Evolutionary conservation across 2,113 vertebrate species (phyloP).

Genomic region (Merops nubicus): DNA sequence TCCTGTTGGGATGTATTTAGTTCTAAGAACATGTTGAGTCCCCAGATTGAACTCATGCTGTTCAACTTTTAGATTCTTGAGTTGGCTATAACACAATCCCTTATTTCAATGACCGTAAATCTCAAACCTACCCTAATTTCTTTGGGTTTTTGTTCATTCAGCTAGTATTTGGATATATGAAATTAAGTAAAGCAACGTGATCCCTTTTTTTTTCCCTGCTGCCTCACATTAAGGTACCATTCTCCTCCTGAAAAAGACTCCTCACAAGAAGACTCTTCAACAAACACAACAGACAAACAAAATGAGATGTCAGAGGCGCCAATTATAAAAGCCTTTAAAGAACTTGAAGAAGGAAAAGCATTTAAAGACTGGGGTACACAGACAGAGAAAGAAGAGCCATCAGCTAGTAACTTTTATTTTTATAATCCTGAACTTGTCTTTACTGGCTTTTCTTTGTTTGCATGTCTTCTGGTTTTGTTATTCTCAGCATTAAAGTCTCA

Average conservation of each 20-base stretch:
- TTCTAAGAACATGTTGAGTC: background rate
- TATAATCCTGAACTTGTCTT: background rate
- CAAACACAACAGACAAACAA: constrained; percentile 65
- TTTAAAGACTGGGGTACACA: constrained; percentile 84
- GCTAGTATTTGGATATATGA: background rate
- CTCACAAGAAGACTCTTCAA: constrained; percentile 47
- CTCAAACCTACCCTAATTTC: background rate
- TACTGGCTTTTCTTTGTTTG: background rate
- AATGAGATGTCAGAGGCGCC: constrained; percentile 80
- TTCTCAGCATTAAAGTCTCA: background rate
- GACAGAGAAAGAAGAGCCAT: constrained; percentile 73
- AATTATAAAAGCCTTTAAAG: constrained; percentile 88
- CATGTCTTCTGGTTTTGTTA: background rate
- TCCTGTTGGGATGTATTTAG: background rate
- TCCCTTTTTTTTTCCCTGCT: background rate
- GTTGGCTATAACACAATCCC: background rate
- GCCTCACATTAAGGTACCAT: constrained; percentile 49
- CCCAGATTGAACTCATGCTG: accelerated
- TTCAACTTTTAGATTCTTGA: background rate
- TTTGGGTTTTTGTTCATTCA: background rate
- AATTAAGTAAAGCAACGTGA: background rate
- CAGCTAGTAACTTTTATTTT: constrained; percentile 68
- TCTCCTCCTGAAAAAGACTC: constrained; percentile 79
- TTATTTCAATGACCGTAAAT: no score
- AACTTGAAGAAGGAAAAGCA: constrained; percentile 87